Percentiles rank a stretch among this genome's conserved stretches.
Evolutionary conservation across 2,888 invertebrate species (phyloP).

Genomic region (Lasioglossum oenotherae): DNA sequence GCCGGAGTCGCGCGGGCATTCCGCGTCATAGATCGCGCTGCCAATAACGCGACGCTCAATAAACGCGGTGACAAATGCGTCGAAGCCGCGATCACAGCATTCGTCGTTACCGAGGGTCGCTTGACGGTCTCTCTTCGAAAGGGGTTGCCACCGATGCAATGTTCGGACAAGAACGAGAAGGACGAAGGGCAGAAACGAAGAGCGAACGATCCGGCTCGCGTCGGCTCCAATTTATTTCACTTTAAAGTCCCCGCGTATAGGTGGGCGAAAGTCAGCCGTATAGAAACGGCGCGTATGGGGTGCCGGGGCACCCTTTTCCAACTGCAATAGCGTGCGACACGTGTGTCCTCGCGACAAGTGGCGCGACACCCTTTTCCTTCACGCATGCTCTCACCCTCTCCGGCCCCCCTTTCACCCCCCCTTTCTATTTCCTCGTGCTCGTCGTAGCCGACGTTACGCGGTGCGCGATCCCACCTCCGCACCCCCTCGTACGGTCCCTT

Average conservation of each 20-base stretch:
- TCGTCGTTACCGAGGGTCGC: constrained; percentile 38
- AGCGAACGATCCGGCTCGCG: constrained; percentile 10
- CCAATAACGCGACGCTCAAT: constrained; percentile 64
- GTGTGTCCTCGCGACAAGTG: constrained; percentile 81
- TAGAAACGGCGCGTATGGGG: constrained; percentile 65
- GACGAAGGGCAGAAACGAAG: background rate
- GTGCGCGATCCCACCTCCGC: constrained; percentile 16
- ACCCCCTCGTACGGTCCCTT: constrained; percentile 64
- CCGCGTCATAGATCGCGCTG: constrained; percentile 28
- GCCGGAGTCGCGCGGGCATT: background rate
- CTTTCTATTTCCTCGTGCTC: constrained; percentile 31
- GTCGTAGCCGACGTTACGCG: constrained; percentile 18
- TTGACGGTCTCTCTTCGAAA: constrained; percentile 19
- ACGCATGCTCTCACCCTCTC: constrained; percentile 54
- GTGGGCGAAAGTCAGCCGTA: constrained; percentile 65
- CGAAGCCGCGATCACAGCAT: constrained; percentile 64
- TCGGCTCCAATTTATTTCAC: constrained; percentile 79
- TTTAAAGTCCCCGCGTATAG: constrained; percentile 79
- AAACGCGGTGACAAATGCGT: constrained; percentile 70
- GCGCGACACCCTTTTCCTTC: constrained; percentile 75
- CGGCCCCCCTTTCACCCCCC: constrained; percentile 24
- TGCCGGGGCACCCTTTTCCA: constrained; percentile 72
- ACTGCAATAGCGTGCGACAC: constrained; percentile 79
- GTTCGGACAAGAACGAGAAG: background rate
- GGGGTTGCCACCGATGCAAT: constrained; percentile 31